Conservation (phyloP, 2,888 invertebrate species). For the Chelonus formosanus region DNA sequence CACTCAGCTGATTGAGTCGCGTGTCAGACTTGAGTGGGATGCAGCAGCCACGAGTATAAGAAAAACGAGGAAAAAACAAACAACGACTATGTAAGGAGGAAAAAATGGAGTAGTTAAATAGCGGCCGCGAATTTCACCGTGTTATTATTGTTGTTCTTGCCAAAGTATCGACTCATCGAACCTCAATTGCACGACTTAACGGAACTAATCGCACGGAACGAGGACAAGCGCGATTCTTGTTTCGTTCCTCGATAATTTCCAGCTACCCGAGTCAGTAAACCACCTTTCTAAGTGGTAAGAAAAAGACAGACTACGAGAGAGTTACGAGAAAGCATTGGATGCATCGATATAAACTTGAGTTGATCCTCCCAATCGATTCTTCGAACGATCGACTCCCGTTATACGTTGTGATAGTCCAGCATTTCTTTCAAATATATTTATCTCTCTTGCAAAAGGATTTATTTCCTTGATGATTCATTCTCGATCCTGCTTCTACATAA, state of each 20-base stretch:
- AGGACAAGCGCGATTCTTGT: slow-evolving; percentile 27
- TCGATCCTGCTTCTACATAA: slow-evolving; percentile 16
- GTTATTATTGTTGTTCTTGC: slow-evolving; percentile 18
- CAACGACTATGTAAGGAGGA: neutral
- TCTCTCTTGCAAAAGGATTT: slow-evolving; percentile 21
- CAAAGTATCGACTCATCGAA: slow-evolving; percentile 16
- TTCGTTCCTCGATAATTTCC: slow-evolving; percentile 28
- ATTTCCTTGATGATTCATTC: slow-evolving; percentile 30
- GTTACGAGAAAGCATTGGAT: slow-evolving; percentile 15
- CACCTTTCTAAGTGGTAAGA: slow-evolving; percentile 13
- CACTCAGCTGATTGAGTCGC: slow-evolving; percentile 41
- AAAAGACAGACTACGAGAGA: neutral
- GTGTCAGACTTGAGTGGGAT: slow-evolving; percentile 16
- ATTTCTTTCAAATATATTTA: neutral
- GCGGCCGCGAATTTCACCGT: slow-evolving; percentile 3
- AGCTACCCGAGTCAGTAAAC: slow-evolving; percentile 25
- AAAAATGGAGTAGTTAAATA: slow-evolving; percentile 7
- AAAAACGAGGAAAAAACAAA: neutral
- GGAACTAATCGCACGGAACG: slow-evolving; percentile 32
- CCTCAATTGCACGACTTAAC: slow-evolving; percentile 21
- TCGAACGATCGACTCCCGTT: slow-evolving; percentile 31
- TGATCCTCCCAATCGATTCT: slow-evolving; percentile 30
- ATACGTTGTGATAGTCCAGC: slow-evolving; percentile 8
- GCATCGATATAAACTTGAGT: slow-evolving; percentile 9
- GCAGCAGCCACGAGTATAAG: neutral